A percentile compares a stretch with the other conserved stretches of the same genome.
Conservation (phyloP, 2,888 invertebrate genomes). For the Invenusta paracnida region DNA sequence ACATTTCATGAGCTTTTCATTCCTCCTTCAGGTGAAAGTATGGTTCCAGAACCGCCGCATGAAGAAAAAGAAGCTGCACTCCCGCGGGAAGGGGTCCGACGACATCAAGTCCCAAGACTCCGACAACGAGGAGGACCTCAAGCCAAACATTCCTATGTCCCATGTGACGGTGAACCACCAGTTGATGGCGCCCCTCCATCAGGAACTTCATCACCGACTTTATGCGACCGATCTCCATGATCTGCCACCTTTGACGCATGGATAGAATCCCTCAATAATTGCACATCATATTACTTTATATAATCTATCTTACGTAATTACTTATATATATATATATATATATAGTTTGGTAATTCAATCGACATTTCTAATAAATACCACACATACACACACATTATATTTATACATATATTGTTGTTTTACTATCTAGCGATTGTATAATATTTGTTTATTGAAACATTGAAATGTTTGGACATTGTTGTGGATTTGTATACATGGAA, state of each 20-base stretch:
- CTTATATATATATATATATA: neutral
- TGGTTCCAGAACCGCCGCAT: slow-evolving; percentile 99
- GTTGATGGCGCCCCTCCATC: neutral
- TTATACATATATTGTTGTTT: too few relatives aligned
- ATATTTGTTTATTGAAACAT: too few relatives aligned
- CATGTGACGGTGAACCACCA: neutral
- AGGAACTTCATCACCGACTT: neutral
- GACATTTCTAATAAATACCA: neutral
- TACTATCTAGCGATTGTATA: too few relatives aligned
- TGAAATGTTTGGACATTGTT: too few relatives aligned
- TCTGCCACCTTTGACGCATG: neutral
- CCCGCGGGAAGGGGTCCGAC: slow-evolving; percentile 27
- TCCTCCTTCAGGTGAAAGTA: slow-evolving; percentile 72
- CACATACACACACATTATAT: too few relatives aligned
- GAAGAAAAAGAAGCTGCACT: slow-evolving; percentile 84
- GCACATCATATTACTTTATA: neutral
- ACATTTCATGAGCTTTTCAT: too few relatives aligned
- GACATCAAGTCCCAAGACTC: neutral
- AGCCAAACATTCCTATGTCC: neutral
- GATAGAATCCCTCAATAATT: neutral
- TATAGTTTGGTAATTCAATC: neutral
- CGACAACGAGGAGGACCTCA: neutral
- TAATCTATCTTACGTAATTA: neutral
- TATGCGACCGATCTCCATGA: neutral
- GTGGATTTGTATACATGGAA: too few relatives aligned